Base-by-base conservation (phyloP, 2,888 invertebrate genomes). In the Orthosia gracilis region DNA sequence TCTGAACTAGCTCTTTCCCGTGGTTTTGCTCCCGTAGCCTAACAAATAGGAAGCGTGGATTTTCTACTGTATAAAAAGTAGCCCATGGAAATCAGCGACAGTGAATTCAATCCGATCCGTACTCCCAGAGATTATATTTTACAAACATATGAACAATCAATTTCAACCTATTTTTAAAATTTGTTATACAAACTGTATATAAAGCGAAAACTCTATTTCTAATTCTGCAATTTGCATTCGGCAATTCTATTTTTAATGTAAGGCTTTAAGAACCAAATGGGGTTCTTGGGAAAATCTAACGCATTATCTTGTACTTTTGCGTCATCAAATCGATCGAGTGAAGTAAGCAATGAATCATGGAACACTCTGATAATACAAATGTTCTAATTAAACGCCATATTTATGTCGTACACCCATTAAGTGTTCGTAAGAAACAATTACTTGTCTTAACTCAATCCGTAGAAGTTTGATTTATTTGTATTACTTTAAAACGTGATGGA, bases 341-440 rank as follows among this genome's bases (percentile, higher is more conserved):
- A 71, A 78, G 83, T 66, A 64, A 84, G 57, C 61, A 71, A 57
- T 85, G 83, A 83, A 70, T 83, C 83, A 83, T 15, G 52, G 59
- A 59, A 69, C 83, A 70, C 83, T 63, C 66, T 54, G 62, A 64
- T 73, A 73, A 65, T 84, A 84, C 63, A 73, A 84, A 85, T 83
- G 86, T 75, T 70, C 77, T 83, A 73, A 85, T 83, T 85, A 85
- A 45, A 69, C 52, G 18, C 63, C 17, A 52, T 76, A 62, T 73
- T 65, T 68, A 61, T 77, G 45, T 82, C 61, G 61, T 23, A 71
- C 31, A 65, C 21, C 61, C 45, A 84, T 75, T 80, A 83, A 13
- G 65, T 21, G 50, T 40, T 59, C 58, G n/a, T 69, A 18, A 45
- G 31, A 49, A 79, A 45, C 75, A 57, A 80, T 74, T 74, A 64